Base-by-base conservation (phyloP, 2,113 vertebrate species). In the Gasterosteus aculeatus region DNA sequence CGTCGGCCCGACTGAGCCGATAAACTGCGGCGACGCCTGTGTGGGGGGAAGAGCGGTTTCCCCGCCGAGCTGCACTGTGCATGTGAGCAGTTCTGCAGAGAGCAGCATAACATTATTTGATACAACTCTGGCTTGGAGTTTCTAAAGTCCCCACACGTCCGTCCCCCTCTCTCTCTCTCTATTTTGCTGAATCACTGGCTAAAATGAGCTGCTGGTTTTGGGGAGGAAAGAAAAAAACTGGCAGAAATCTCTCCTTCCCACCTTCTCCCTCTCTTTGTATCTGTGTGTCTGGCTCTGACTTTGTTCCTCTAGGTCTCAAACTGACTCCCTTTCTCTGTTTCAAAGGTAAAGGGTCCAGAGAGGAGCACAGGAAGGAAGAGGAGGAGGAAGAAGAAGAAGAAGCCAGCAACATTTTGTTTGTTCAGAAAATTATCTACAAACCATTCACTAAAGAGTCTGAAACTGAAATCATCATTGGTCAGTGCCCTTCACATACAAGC, bases 161-260 rank as follows among this genome's bases (percentile, higher is more conserved):
- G 67, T 59, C 61, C 35, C 49, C 47, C 68, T 54, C 66, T 54
- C 56, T 16, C 47, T 70, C 61, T 67, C 44, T 51, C 44, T 38
- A 89, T 92, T 91, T 86, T 91, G 92, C 91, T 90, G 91, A 93
- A 88, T 94, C 93, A 92, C 81, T 89, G 91, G 83, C 83, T 73
- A 90, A 91, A 92, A 90, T 80, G 84, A 90, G 89, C 74, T 77
- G 72, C 85, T 87, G 88, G 83, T 89, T 80, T 90, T 83, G 42
- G 81, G 70, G 53, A 71, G 41, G 58, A 73, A 58, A 66, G 59
- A 63, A 80, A 73, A 68, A 65, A 78, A 62, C 77, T 81, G 76
- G 83, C 85, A 72, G 80, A 69, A 76, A 76, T 73, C 60, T 49
- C 66, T 72, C 72, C 56, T 74, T 80, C 68, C 63, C 71, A 80